These are phyloP conservation scores for Steromphala cineraria DNA, from an alignment of 2,888 invertebrate genomes.

Conservation along the genomic window DNA sequence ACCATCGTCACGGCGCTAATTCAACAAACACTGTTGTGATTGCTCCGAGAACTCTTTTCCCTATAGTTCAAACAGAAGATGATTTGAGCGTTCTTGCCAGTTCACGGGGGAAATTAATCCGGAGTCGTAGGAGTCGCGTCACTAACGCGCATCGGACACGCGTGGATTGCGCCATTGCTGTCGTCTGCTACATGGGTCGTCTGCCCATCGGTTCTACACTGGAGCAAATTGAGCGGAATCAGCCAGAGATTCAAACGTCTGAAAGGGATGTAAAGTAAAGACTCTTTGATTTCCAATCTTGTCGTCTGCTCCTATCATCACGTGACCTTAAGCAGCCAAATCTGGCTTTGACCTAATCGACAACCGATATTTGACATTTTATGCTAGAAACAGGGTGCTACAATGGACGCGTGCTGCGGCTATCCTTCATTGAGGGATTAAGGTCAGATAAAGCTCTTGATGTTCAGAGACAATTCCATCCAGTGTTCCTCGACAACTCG, in stretches of 20 bases:
- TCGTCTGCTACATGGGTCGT: neutral
- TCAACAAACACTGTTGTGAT: neutral
- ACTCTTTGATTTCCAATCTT: conserved; percentile 14
- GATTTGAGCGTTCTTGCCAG: neutral
- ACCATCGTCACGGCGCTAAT: neutral
- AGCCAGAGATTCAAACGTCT: conserved; percentile 6
- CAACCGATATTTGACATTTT: conserved; percentile 13
- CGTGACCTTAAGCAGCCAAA: neutral
- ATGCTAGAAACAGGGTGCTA: conserved; percentile 3
- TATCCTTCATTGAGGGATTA: neutral
- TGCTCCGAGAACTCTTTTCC: neutral
- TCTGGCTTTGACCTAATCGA: conserved; percentile 6
- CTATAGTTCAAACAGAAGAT: neutral
- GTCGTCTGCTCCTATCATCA: neutral
- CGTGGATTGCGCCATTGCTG: neutral
- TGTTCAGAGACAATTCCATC: neutral
- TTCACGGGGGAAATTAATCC: conserved; percentile 13
- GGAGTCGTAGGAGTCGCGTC: neutral
- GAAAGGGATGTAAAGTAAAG: conserved; percentile 1
- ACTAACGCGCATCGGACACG: conserved; percentile 1
- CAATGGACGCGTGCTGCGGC: neutral
- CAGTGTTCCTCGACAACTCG: neutral
- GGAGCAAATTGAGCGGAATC: conserved; percentile 18
- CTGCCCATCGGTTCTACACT: neutral
- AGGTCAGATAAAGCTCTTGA: neutral